phyloP scores from a whole-genome alignment of 2,797 vertebrate genomes.

The Sebastes nivosus region DNA sequence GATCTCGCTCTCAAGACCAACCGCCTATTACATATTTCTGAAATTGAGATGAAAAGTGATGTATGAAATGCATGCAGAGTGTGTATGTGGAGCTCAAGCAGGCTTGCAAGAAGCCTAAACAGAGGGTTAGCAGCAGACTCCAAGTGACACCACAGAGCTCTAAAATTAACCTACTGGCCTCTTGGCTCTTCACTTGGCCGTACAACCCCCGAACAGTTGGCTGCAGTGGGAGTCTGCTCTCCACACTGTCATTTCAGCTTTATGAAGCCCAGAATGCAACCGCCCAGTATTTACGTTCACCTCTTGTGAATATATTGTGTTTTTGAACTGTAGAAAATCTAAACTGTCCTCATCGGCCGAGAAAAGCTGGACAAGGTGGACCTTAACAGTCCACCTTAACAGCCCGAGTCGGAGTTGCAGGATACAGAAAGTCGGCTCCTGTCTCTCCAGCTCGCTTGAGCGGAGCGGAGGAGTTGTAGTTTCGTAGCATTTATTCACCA shows the following conservation, averaged over 20 bases:
- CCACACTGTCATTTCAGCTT: constrained; percentile 32
- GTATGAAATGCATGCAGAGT: constrained; percentile 24
- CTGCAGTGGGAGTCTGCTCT: constrained; percentile 22
- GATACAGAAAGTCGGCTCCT: no score
- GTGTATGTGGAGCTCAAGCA: neutral
- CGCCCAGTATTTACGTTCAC: constrained; percentile 13
- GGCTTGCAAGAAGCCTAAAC: constrained; percentile 4
- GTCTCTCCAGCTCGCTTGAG: no score
- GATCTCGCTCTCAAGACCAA: constrained; percentile 39
- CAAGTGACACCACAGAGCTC: constrained; percentile 53
- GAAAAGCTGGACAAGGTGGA: no score
- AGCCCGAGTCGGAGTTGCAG: no score
- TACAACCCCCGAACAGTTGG: constrained; percentile 23
- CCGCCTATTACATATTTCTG: constrained; percentile 35
- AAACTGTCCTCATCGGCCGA: neutral
- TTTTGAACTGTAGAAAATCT: neutral
- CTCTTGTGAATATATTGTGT: constrained; percentile 5
- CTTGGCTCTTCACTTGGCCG: constrained; percentile 22
- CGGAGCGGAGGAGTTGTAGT: no score
- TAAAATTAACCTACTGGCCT: constrained; percentile 58
- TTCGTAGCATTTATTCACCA: no score
- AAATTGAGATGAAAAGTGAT: constrained; percentile 20
- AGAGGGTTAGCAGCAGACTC: constrained; percentile 31
- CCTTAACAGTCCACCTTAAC: no score
- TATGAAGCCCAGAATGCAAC: constrained; percentile 11